phyloP scores from a whole-genome alignment of 2,113 vertebrate genomes.

The Eolophus roseicapilla region DNA sequence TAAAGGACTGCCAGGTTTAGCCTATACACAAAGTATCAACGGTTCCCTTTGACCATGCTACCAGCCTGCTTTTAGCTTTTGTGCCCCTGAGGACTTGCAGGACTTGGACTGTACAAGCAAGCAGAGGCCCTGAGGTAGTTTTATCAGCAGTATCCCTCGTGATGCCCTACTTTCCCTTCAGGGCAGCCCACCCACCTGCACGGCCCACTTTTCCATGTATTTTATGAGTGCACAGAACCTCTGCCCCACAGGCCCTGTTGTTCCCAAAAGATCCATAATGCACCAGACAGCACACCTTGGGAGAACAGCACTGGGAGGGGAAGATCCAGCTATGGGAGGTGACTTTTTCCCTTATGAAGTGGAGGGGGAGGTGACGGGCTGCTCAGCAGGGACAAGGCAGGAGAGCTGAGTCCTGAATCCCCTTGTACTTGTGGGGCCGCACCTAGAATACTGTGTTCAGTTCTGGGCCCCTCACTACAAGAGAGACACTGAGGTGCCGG shows the following conservation, averaged over 20 bases:
- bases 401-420: background rate
- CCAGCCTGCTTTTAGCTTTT: background rate
- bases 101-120: fast-evolving
- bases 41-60: background rate
- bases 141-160: background rate
- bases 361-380: fast-evolving
- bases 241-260: no score
- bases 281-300: fast-evolving
- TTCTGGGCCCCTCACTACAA: background rate
- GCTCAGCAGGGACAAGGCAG: background rate
- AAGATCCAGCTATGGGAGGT: fast-evolving
- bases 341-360: no score
- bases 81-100: background rate
- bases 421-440: background rate
- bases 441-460: background rate
- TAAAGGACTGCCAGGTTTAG: no score
- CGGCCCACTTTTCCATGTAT: fast-evolving
- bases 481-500: background rate
- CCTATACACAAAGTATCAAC: no score
- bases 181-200: background rate
- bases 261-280: fast-evolving
- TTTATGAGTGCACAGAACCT: fast-evolving
- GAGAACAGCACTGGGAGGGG: background rate
- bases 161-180: no score
- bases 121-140: background rate